Evolutionary conservation across 2,113 vertebrate genomes (phyloP), one percentile per base, ranked within the genome.

Genomic region (Misgurnus anguillicaudatus): DNA sequence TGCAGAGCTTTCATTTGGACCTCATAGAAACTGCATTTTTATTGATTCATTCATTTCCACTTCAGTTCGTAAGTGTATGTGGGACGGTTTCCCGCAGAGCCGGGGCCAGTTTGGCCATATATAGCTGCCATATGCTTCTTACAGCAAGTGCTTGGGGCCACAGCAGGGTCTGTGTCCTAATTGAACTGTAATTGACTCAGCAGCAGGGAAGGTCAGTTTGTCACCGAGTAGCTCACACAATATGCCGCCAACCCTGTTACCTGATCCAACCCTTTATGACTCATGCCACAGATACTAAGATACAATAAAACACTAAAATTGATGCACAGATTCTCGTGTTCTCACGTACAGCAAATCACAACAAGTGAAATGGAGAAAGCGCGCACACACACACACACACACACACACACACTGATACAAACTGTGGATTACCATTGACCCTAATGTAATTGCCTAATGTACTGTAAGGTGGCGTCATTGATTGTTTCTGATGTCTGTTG

Each of bases 181-280:
- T 83, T 85, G 84, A 80, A 83, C 78, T 75, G 70, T 83, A 83
- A 85, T 85, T 85, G 81, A 85, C 81, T 83, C 64, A 58, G 80
- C 84, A 80, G 84, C 78, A 83, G 84, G 74, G 75, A 80, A 83
- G 81, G 84, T 85, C 84, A 85, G 81, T 67, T 75, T 83, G 64
- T 83, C 78, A 77, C 48, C 16, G 62, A 68, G 77, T 19, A 42
- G 45, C 63, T 62, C 55, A 64, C 80, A 80, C 69, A 84, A 61
- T 66, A 9, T 10, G 69, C 53, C 36, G 4, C 51, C 69, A 3
- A 45, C n/a, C 19, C 31, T 39, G 60, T 53, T 64, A 76, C 74
- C 61, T 64, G 74, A 76, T 76, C 45, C 17, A 10, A 8, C 9
- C 17, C 51, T 45, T 51, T 2, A 24, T 71, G 45, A 14, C 47